Base-by-base conservation (phyloP, 2,888 invertebrate genomes). In the Acleris emargana region DNA sequence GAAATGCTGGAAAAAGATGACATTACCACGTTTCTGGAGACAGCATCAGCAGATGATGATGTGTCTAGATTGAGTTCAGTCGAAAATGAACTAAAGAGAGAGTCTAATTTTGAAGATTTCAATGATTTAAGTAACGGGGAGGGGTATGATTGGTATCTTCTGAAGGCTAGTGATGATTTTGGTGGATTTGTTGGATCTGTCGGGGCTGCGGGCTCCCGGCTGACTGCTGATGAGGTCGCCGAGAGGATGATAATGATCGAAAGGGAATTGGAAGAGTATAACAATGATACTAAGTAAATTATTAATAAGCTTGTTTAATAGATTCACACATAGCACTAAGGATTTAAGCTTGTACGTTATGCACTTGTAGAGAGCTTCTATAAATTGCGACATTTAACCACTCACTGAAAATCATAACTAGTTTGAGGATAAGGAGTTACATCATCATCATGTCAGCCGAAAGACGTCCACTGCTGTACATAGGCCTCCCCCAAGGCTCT, bases 1-100 rank as follows among this genome's bases (percentile, higher is more conserved):
- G 81, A 85, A 72, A 75, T 86, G 17, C 71, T 87, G 18, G 88
- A 87, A 70, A 80, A 69, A 32, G 73, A 84, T 38, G 81, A 87
- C 28, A 57, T 77, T 4, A 70, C 70, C 0, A 67, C 77, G 0
- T 84, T 85, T 49, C 73, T 54, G 17, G 64, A 64, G 20, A 18
- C 28, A 5, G 38, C 51, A 25, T 32, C 20, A 9, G 18, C 20
- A 38, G 4, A 25, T 9, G 57, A 61, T 7, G 57, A 54, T 13
- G 17, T 38, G 5, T 45, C 57, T 0, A 22, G 11, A 17, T 9
- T 32, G n/a, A 63, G 57, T 38, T 43, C 58, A 53, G 16, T 17
- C 7, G 55, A 42, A 38, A 49, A 49, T 25, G 58, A 47, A 53
- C 38, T 25, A 1, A 64, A 64, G 17, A 53, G 64, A 6, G 58